Base-by-base conservation (phyloP, 1,140 invertebrate genomes). In the Holotrichia oblita region DNA sequence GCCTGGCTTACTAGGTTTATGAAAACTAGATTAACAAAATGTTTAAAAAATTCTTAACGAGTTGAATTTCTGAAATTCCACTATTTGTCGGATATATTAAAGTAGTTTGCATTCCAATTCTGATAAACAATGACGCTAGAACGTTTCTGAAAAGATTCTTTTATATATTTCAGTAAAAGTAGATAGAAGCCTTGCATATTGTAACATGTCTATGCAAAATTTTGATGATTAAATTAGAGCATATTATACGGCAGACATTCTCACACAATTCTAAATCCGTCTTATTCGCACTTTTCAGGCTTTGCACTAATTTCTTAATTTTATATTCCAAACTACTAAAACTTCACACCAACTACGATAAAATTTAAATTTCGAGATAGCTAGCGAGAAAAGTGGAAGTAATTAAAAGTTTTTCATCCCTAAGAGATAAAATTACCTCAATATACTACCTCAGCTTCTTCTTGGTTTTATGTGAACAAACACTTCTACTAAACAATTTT, bases 241-340 rank as follows among this genome's bases (percentile, higher is more conserved):
- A 34, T 34, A 48, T 48, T 48, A 10, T 48, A 17, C n/a, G 7
- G 44, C n/a, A 48, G 44, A 48, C 44, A 17, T 48, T 17, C 10
- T 48, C 44, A 48, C 44, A 48, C 44, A 10, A 48, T 48, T 48
- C 22, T 69, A 55, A 69, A 69, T 69, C 22, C 22, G 8, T 27
- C 61, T 69, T 69, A 69, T 17, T 34, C 7, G 22, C 22, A 69
- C 61, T 69, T 69, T 69, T 69, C 20, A 34, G 22, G 61, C 22
- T 69, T 69, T 69, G 3, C 20, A 14, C 61, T 69, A 69, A 69
- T 69, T 69, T n/a, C n/a, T n/a, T 34, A 69, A 69, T 69, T 69
- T 69, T 69, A 24, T 69, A 69, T 69, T 69, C 10, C 61, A 14
- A 10, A 27, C 22, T 27, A 22, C 61, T 7, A 34, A 34, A 34